Evolutionary conservation across 2,888 invertebrate species (phyloP), one percentile per base, ranked within the genome.

Genomic region (Cremastinae sp.): DNA sequence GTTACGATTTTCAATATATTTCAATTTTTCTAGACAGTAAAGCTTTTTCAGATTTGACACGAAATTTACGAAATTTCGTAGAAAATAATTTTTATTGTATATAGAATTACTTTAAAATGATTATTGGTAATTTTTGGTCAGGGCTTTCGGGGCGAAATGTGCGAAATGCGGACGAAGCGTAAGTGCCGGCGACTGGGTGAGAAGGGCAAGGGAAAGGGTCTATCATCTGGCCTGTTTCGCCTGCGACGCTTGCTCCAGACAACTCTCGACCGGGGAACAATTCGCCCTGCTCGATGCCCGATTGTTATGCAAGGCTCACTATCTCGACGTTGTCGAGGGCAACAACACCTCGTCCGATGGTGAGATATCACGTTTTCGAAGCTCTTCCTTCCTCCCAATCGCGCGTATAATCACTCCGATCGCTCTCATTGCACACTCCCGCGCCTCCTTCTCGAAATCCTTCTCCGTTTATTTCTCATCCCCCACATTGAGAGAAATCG

Each of bases 151-250:
- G 78, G 96, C 96, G 73, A 97, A 97, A 91, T 98, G 98, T 91
- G 95, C 97, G 58, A 97, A 97, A 90, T 98, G 98, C 90, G 94
- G 95, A 84, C 93, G 98, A 69, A 94, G 95, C 81, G 98, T 98
- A 86, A 95, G 96, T 49, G 94, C 97, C 38, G 95, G 96, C 64
- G 98, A 98, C 91, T 98, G 98, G 98, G 98, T 98, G 86, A 92
- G 98, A 74, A 94, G 97, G 87, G 98, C 98, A 34, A 92, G 96
- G 66, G 95, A 96, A 86, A 95, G 96, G 90, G 97, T 98, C 47
- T 98, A 97, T 91, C 98, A 98, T 91, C 92, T 98, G 89, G 98
- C 98, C 62, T 98, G 98, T 91, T 98, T 98, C 91, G 97, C 98
- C 38, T 98, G 98, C 91, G 97, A 98, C 90, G 96, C 96, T 75